phyloP scores from a whole-genome alignment of 2,888 invertebrate species.

The Erynnis tages region DNA sequence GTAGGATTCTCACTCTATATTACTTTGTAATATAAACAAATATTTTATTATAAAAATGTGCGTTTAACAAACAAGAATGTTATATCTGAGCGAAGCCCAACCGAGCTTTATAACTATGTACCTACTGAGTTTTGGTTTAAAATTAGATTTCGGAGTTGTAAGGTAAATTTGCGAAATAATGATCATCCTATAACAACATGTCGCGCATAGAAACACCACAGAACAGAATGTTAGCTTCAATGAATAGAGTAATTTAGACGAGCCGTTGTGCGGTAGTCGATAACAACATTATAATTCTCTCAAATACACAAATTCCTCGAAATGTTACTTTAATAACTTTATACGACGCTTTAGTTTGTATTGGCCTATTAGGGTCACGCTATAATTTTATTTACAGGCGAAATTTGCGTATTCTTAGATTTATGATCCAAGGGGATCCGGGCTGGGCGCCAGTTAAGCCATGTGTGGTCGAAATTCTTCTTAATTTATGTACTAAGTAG shows the following conservation, averaged over 20 bases:
- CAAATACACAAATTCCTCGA: conserved; percentile 54
- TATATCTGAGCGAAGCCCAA: too few species aligned
- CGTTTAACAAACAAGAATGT: too few species aligned
- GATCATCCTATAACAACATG: conserved; percentile 5
- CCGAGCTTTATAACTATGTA: too few species aligned
- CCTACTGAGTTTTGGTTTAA: too few species aligned
- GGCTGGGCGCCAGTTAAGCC: background rate
- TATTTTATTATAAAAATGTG: too few species aligned
- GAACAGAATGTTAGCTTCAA: background rate
- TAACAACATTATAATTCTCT: conserved; percentile 72
- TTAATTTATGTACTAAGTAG: too few species aligned
- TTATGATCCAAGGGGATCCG: conserved; percentile 38
- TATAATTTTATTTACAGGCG: conserved; percentile 59
- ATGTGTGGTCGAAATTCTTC: background rate
- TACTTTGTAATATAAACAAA: too few species aligned
- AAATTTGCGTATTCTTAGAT: conserved; percentile 46
- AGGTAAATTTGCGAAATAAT: too few species aligned
- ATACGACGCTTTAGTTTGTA: conserved; percentile 64
- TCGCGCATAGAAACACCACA: background rate
- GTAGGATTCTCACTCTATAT: too few species aligned
- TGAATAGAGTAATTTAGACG: conserved; percentile 37
- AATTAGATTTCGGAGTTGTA: too few species aligned
- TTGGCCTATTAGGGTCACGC: conserved; percentile 59
- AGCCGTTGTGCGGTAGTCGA: conserved; percentile 51
- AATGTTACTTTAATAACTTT: conserved; percentile 78